A percentile compares a stretch with the other conserved stretches of the same genome.
Conservation (phyloP, 1,140 invertebrate genomes). For the Sinella curviseta region DNA sequence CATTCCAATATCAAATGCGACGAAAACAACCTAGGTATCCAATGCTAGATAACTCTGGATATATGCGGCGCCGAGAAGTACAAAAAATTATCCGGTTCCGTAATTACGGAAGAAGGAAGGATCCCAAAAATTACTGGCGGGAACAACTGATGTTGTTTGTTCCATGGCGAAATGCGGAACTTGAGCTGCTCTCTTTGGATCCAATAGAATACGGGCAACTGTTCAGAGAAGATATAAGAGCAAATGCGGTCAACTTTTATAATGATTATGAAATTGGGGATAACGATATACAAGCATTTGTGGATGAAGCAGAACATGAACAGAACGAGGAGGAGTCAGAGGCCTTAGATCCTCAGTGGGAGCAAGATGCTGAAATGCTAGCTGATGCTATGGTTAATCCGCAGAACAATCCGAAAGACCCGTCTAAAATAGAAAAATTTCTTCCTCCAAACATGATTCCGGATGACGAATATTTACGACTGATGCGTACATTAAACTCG, state of each 20-base stretch:
- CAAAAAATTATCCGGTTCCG: constrained; percentile 10
- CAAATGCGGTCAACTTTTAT: not conserved
- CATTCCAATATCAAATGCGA: not conserved
- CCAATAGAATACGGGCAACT: not conserved
- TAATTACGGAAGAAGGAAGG: not conserved
- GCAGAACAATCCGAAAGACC: not conserved
- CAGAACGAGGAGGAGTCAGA: too few relatives aligned
- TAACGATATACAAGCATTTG: not conserved
- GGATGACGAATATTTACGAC: not conserved
- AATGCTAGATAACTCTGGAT: not conserved
- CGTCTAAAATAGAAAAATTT: not conserved
- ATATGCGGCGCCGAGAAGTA: not conserved
- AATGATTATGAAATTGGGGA: not conserved
- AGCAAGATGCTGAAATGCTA: too few relatives aligned
- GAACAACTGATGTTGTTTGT: constrained; percentile 19
- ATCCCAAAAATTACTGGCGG: not conserved
- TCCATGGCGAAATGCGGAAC: constrained; percentile 18
- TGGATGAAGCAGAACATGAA: too few relatives aligned
- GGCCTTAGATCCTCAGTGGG: too few relatives aligned
- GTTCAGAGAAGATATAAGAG: not conserved
- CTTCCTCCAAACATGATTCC: constrained; percentile 2
- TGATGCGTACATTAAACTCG: constrained; percentile 18
- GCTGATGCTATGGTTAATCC: too few relatives aligned
- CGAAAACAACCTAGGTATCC: not conserved
- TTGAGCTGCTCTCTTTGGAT: not conserved